Evolutionary conservation across 2,888 invertebrate species (phyloP).

Genomic region (Gandaritis pyraliata): DNA sequence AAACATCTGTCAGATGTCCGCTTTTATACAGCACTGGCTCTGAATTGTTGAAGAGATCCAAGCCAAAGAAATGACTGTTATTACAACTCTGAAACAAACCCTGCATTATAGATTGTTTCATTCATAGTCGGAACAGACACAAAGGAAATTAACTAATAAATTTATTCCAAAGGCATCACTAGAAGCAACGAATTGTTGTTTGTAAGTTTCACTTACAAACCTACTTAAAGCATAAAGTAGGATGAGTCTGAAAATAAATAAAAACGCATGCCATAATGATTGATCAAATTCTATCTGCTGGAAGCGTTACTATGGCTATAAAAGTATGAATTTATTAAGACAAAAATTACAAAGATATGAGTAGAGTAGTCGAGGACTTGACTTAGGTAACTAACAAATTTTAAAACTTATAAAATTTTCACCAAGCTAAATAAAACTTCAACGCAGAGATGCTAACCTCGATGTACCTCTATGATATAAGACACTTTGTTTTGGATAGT

Average conservation of each 20-base stretch:
- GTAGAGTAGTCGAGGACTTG: too few species aligned
- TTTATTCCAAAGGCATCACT: neutral
- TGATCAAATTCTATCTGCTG: too few species aligned
- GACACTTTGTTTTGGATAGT: slow-evolving; percentile 22
- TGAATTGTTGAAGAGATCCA: slow-evolving; percentile 55
- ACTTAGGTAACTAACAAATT: too few species aligned
- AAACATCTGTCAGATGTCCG: slow-evolving; percentile 56
- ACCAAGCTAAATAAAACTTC: neutral
- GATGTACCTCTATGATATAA: neutral
- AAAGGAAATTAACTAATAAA: slow-evolving; percentile 11
- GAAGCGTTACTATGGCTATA: too few species aligned
- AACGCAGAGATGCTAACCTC: neutral
- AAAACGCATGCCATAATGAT: too few species aligned
- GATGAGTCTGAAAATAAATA: too few species aligned
- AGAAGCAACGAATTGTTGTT: too few species aligned
- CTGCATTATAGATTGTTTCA: slow-evolving; percentile 24
- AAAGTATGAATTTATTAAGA: too few species aligned
- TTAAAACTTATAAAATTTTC: neutral
- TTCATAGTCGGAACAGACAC: slow-evolving; percentile 20
- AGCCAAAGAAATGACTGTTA: slow-evolving; percentile 50
- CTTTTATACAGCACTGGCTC: slow-evolving; percentile 50
- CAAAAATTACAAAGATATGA: too few species aligned
- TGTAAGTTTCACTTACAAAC: too few species aligned
- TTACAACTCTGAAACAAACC: slow-evolving; percentile 52
- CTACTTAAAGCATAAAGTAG: too few species aligned